Percentiles rank a stretch among this genome's conserved stretches.
Evolutionary conservation across 1,140 invertebrate species (phyloP).

Genomic region (Caenorhabditis latens): DNA sequence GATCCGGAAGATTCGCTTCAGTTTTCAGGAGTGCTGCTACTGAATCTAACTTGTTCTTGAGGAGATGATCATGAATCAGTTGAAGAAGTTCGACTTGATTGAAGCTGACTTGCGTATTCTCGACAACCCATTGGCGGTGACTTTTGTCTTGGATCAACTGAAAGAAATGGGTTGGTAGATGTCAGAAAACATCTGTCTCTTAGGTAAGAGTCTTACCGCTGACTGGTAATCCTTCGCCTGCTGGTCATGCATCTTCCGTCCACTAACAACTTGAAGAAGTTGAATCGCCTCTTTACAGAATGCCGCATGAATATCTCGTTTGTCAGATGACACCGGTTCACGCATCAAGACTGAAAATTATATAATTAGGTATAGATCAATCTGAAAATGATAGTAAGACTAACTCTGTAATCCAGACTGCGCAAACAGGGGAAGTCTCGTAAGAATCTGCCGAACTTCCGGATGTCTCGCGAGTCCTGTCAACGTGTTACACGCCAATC

Average conservation of each 20-base stretch:
- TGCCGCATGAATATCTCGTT: conserved; percentile 91
- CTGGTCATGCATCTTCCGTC: conserved; percentile 83
- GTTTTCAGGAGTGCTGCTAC: conserved; percentile 68
- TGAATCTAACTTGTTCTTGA: conserved; percentile 82
- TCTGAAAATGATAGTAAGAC: conserved; percentile 68
- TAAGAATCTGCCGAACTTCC: conserved; percentile 92
- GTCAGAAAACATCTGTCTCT: no score
- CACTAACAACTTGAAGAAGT: conserved; percentile 88
- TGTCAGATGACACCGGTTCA: conserved; percentile 94
- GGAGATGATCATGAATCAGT: conserved; percentile 90
- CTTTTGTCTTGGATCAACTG: conserved; percentile 67
- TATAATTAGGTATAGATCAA: not conserved
- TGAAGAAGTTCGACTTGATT: conserved; percentile 92
- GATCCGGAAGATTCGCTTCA: conserved; percentile 72
- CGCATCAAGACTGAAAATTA: conserved; percentile 86
- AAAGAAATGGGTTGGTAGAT: not conserved
- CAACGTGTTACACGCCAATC: conserved; percentile 85
- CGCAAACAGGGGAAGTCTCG: conserved; percentile 93
- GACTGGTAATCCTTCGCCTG: conserved; percentile 7
- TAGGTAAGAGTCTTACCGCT: not conserved
- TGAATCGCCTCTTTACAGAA: conserved; percentile 95
- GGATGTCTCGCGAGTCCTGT: conserved; percentile 91
- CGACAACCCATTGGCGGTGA: conserved; percentile 87
- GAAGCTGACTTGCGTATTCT: conserved; percentile 92
- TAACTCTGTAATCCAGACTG: conserved; percentile 90